A percentile compares a stretch with the other conserved stretches of the same genome.
phyloP scores from a whole-genome alignment of 1,140 invertebrate genomes.

The Galendromus occidentalis region DNA sequence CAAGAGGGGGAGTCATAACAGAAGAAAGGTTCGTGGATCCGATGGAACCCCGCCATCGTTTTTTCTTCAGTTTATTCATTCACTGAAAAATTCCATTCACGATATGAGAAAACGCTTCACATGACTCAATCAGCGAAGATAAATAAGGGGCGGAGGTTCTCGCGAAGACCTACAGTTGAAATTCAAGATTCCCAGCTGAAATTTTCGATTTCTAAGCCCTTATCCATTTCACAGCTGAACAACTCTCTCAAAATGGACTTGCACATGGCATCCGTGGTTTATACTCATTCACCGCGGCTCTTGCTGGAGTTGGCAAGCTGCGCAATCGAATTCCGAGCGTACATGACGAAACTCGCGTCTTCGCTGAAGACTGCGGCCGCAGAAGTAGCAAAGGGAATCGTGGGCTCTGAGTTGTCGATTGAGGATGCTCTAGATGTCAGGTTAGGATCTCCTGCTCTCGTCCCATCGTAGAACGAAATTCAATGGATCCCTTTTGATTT shows the following conservation, averaged over 20 bases:
- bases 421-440: conserved; percentile 13
- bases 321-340: conserved; percentile 47
- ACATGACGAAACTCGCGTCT: conserved; percentile 47
- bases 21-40: too few species aligned
- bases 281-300: conserved; percentile 68
- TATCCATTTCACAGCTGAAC: neutral
- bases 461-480: neutral
- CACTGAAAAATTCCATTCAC: too few species aligned
- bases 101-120: too few species aligned
- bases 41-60: too few species aligned
- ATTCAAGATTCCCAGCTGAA: too few species aligned
- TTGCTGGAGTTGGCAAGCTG: conserved; percentile 62
- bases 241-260: conserved; percentile 38
- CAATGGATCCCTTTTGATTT: neutral
- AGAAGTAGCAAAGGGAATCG: conserved; percentile 75
- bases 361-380: conserved; percentile 72
- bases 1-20: conserved; percentile 19
- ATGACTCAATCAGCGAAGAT: too few species aligned
- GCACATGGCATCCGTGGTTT: conserved; percentile 73
- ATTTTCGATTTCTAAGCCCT: too few species aligned
- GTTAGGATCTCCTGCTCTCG: neutral
- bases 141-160: too few species aligned
- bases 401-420: conserved; percentile 28
- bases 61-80: too few species aligned
- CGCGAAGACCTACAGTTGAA: too few species aligned